These are phyloP conservation scores for Myotis planiceps DNA, from an alignment of 2,797 vertebrate species.

Conservation along the genomic window DNA sequence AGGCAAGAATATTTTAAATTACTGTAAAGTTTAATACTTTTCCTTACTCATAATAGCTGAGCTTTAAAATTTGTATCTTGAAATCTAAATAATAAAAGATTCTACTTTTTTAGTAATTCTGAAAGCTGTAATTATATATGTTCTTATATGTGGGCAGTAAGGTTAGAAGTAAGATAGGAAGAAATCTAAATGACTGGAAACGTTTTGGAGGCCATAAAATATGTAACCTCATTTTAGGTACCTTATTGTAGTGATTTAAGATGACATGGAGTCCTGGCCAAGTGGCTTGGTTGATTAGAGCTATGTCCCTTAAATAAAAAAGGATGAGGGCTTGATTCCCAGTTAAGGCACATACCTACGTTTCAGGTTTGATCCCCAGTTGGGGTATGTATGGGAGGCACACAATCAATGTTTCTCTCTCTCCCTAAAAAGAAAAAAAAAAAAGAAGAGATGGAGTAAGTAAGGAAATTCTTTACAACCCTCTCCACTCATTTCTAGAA, in stretches of 20 bases:
- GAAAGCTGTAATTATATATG: constrained; percentile 23
- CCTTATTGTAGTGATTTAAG: background rate
- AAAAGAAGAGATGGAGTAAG: background rate
- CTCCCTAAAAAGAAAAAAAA: background rate
- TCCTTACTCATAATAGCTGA: constrained; percentile 31
- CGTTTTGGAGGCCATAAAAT: background rate
- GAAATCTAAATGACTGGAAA: background rate
- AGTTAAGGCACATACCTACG: no score
- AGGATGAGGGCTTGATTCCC: no score
- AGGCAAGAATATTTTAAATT: constrained; percentile 44
- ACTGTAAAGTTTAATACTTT: background rate
- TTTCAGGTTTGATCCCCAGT: background rate
- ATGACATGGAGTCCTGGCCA: background rate
- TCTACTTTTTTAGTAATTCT: background rate
- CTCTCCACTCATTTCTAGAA: background rate
- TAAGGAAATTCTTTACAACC: background rate
- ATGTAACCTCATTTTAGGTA: background rate
- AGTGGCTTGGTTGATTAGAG: background rate
- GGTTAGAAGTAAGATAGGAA: background rate
- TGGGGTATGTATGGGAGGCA: background rate
- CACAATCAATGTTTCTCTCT: background rate
- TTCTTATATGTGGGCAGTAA: background rate
- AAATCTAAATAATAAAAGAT: constrained; percentile 38
- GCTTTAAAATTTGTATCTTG: constrained; percentile 48
- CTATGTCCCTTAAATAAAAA: background rate